Evolutionary conservation across 1,140 invertebrate genomes (phyloP).

Genomic region (Hylyphantes graminicola): DNA sequence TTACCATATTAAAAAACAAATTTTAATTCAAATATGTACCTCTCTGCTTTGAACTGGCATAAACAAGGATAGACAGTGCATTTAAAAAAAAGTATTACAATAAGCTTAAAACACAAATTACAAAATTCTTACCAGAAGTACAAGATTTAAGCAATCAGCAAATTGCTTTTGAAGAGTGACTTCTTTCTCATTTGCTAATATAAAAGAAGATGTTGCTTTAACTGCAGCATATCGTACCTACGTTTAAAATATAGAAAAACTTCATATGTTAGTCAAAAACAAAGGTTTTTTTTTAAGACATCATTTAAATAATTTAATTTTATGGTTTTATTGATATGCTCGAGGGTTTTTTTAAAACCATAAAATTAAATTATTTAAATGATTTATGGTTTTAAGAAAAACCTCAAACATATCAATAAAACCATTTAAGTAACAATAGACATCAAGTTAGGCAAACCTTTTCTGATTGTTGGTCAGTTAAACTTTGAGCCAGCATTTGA

Average conservation of each 20-base stretch:
- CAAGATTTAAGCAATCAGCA: constrained; percentile 73
- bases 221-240: constrained; percentile 66
- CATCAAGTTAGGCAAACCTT: not conserved
- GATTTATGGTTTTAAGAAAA: too few relatives aligned
- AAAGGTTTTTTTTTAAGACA: too few relatives aligned
- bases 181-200: constrained; percentile 91
- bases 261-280: too few relatives aligned
- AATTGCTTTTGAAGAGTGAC: constrained; percentile 87
- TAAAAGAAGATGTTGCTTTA: constrained; percentile 81
- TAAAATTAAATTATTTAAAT: too few relatives aligned
- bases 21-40: too few relatives aligned
- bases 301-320: too few relatives aligned
- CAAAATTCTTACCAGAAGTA: constrained; percentile 23
- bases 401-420: not conserved
- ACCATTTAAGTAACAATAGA: not conserved
- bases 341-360: too few relatives aligned
- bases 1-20: too few relatives aligned
- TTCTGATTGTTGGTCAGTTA: constrained; percentile 75
- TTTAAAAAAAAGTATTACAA: not conserved
- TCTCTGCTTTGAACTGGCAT: too few relatives aligned
- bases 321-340: too few relatives aligned
- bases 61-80: too few relatives aligned
- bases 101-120: constrained; percentile 25
- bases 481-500: constrained; percentile 87
- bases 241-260: not conserved